A percentile compares a stretch with the other conserved stretches of the same genome.
Conservation (phyloP, 2,113 vertebrate genomes). For the Conger conger region DNA sequence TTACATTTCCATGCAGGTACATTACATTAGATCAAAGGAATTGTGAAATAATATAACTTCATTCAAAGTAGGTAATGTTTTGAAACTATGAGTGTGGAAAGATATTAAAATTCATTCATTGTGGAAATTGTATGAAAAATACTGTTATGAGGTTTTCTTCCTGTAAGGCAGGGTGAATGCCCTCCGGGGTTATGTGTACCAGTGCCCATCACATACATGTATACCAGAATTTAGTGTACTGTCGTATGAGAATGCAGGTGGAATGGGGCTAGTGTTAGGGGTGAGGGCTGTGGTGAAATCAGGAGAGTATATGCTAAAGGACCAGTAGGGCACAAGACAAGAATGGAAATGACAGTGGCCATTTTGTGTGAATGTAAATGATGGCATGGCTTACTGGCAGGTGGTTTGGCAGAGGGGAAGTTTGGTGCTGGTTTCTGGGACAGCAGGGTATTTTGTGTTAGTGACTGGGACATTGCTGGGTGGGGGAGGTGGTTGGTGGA, state of each 20-base stretch:
- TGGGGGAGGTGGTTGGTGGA: neutral
- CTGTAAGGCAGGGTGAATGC: neutral
- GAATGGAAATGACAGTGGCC: neutral
- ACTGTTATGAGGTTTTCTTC: constrained; percentile 6
- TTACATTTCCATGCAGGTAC: constrained; percentile 24
- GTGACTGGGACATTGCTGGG: neutral
- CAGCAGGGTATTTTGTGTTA: neutral
- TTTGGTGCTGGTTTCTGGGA: neutral
- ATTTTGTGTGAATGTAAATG: neutral
- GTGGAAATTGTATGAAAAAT: neutral
- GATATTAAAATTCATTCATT: neutral
- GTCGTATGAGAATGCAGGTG: neutral
- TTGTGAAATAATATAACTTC: constrained; percentile 26
- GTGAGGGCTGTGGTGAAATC: neutral
- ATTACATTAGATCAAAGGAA: constrained; percentile 31
- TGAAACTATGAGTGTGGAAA: constrained; percentile 28
- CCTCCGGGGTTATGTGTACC: neutral
- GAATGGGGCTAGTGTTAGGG: neutral
- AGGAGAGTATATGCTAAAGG: neutral
- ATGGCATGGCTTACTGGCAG: neutral
- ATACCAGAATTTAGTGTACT: neutral
- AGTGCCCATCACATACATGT: neutral
- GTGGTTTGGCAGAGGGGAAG: neutral
- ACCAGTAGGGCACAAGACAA: neutral
- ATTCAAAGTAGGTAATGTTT: constrained; percentile 29